These are phyloP conservation scores for Rhadinocentrus ornatus DNA, from an alignment of 2,797 vertebrate genomes.

Conservation along the genomic window DNA sequence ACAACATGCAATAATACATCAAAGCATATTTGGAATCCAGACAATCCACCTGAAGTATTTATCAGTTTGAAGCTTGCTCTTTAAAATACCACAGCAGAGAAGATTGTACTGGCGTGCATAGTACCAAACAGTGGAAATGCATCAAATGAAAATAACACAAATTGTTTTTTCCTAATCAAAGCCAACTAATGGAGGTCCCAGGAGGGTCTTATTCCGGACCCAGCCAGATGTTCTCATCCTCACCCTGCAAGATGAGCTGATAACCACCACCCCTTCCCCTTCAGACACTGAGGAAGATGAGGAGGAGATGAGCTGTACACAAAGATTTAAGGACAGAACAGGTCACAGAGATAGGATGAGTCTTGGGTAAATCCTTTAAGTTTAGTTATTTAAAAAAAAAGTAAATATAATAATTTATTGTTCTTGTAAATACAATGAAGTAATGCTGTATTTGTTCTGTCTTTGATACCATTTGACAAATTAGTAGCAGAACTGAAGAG, in stretches of 20 bases:
- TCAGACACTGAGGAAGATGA: constrained; percentile 58
- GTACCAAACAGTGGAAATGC: background rate
- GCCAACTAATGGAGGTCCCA: constrained; percentile 64
- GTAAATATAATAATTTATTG: background rate
- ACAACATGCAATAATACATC: background rate
- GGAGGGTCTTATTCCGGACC: constrained; percentile 81
- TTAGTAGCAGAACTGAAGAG: constrained; percentile 38
- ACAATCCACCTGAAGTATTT: background rate
- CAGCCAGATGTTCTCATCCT: constrained; percentile 81
- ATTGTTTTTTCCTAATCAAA: constrained; percentile 27
- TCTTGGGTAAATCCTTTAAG: constrained; percentile 45
- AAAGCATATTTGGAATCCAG: background rate
- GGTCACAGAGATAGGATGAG: constrained; percentile 14
- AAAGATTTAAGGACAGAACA: constrained; percentile 13
- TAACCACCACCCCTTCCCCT: constrained; percentile 31
- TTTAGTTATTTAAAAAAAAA: background rate
- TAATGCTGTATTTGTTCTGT: background rate
- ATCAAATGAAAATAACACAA: background rate
- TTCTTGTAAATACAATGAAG: background rate
- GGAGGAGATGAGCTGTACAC: constrained; percentile 25
- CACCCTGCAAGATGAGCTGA: constrained; percentile 66
- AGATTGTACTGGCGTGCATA: background rate
- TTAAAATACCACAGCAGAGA: too few relatives aligned
- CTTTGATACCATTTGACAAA: background rate
- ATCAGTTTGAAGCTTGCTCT: background rate